Conservation (phyloP, 2,797 vertebrate species). For the Nannoperca obscura region DNA sequence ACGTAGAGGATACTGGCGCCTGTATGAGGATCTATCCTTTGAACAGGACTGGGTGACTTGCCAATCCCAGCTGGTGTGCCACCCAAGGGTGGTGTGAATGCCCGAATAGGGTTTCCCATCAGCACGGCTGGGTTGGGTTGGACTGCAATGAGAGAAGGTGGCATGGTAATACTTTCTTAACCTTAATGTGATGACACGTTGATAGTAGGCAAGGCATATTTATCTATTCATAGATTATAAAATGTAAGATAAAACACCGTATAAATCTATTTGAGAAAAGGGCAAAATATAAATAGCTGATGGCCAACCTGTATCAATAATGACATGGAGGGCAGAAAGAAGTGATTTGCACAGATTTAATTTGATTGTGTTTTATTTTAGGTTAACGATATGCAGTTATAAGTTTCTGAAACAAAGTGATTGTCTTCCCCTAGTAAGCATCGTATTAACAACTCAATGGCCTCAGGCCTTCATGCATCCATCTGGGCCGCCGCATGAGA, state of each 20-base stretch:
- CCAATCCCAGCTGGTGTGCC: conserved; percentile 90
- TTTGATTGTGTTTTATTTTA: not conserved
- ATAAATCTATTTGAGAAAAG: conserved; percentile 2
- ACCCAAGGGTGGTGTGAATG: conserved; percentile 94
- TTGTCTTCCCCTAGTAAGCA: conserved; percentile 14
- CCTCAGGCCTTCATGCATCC: conserved; percentile 37
- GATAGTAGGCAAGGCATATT: not conserved
- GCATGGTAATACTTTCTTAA: not conserved
- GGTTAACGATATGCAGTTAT: conserved; percentile 9
- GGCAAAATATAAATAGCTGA: not conserved
- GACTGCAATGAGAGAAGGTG: conserved; percentile 82
- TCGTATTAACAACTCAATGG: conserved; percentile 28
- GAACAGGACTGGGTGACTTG: conserved; percentile 98
- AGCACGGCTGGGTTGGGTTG: conserved; percentile 95
- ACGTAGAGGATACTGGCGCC: conserved; percentile 98
- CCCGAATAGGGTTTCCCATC: conserved; percentile 97
- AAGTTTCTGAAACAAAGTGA: conserved; percentile 13
- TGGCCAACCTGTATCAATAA: not conserved
- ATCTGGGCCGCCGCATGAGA: conserved; percentile 44
- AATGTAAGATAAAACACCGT: not conserved
- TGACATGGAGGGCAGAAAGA: not conserved
- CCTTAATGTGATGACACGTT: conserved; percentile 4
- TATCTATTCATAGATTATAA: conserved; percentile 2
- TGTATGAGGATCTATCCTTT: conserved; percentile 97
- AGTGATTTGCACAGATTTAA: not conserved